A percentile compares a stretch with the other conserved stretches of the same genome.
These are phyloP conservation scores for Lottia gigantea DNA, from an alignment of 2,888 invertebrate genomes.

Conservation along the genomic window DNA sequence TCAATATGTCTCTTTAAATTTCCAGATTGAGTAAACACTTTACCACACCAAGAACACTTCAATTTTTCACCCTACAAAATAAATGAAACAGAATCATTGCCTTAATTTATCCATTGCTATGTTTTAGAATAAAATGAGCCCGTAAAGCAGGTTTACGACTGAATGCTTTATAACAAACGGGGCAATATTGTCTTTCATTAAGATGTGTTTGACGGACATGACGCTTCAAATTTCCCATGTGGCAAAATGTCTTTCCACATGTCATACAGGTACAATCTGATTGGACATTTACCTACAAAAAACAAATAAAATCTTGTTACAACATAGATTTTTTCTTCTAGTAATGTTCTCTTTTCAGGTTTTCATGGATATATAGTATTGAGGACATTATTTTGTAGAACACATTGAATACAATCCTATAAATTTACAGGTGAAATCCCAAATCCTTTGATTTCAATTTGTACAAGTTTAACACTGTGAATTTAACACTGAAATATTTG, in stretches of 20 bases:
- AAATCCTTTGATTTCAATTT: no score
- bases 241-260: background rate
- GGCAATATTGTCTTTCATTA: background rate
- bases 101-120: background rate
- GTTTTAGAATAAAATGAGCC: background rate
- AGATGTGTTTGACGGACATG: background rate
- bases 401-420: no score
- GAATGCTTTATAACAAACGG: background rate
- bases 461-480: no score
- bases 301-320: background rate
- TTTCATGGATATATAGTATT: no score
- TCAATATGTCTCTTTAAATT: slow-evolving; percentile 7
- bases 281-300: background rate
- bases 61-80: background rate
- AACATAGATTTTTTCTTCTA: no score
- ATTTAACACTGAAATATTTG: no score
- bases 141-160: slow-evolving; percentile 5
- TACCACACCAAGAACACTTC: slow-evolving; percentile 2
- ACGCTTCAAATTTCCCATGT: background rate
- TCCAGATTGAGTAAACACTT: background rate
- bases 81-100: background rate
- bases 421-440: no score
- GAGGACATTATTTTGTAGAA: no score
- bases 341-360: no score
- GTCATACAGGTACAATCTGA: background rate